phyloP scores from a whole-genome alignment of 2,113 vertebrate species.

The Pantherophis guttatus region DNA sequence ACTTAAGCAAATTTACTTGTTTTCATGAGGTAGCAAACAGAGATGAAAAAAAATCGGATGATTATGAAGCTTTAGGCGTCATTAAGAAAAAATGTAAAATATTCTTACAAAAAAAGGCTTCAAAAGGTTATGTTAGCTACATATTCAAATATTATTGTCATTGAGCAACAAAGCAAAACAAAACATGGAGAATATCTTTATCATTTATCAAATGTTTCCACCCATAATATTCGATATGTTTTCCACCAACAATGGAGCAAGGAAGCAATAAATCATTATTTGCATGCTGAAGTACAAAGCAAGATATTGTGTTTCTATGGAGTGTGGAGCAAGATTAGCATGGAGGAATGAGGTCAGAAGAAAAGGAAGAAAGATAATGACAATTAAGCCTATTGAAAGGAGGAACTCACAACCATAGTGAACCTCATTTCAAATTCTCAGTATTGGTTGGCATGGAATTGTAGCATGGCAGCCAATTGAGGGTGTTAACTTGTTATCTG shows the following conservation, averaged over 20 bases:
- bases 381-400: constrained; percentile 9
- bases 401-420: background rate
- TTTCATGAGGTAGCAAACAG: constrained; percentile 16
- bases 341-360: constrained; percentile 14
- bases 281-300: constrained; percentile 17
- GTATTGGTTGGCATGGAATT: background rate
- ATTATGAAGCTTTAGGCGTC: constrained; percentile 22
- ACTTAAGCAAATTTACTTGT: constrained; percentile 14
- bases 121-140: background rate
- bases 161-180: background rate
- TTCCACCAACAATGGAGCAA: background rate
- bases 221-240: background rate
- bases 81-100: constrained; percentile 27
- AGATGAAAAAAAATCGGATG: background rate
- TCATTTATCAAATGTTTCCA: constrained; percentile 11
- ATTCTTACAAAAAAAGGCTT: background rate
- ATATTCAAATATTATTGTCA: background rate
- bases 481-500: background rate
- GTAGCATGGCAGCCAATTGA: background rate
- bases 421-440: background rate
- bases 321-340: constrained; percentile 15
- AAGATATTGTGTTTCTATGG: constrained; percentile 9
- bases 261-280: constrained; percentile 24
- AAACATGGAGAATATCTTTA: background rate
- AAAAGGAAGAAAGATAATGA: background rate